phyloP scores from a whole-genome alignment of 2,888 invertebrate genomes.

The Halictus ligatus region DNA sequence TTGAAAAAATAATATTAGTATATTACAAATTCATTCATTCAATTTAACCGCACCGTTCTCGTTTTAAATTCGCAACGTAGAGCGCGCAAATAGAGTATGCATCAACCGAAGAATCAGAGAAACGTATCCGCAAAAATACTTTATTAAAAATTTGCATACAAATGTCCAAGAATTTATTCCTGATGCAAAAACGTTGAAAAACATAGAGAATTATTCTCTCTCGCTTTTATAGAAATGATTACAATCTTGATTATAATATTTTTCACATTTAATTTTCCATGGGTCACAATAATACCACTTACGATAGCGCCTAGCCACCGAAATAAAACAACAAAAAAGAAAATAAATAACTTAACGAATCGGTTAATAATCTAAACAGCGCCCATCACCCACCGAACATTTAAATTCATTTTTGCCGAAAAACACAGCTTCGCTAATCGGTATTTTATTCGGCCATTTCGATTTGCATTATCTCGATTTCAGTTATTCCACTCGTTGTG shows the following conservation, averaged over 20 bases:
- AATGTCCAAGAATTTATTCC: slow-evolving; percentile 2
- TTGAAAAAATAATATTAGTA: neutral
- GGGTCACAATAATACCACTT: neutral
- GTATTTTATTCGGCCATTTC: neutral
- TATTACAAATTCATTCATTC: neutral
- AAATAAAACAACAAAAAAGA: neutral
- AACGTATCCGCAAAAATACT: neutral
- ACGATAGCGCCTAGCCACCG: neutral
- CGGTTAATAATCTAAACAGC: neutral
- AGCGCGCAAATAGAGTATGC: neutral
- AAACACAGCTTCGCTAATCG: neutral
- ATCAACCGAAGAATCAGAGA: neutral
- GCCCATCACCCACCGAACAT: neutral
- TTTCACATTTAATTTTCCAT: neutral
- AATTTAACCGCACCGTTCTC: neutral
- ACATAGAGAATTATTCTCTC: neutral
- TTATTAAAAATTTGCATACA: neutral
- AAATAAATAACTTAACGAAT: neutral
- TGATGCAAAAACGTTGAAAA: neutral
- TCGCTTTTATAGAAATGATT: no score
- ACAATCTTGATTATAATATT: neutral
- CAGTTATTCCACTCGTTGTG: neutral
- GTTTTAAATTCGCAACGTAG: neutral
- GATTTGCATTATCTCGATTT: slow-evolving; percentile 11
- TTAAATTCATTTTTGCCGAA: neutral